These are phyloP conservation scores for Chromis chromis DNA, from an alignment of 2,797 vertebrate species.

Conservation along the genomic window DNA sequence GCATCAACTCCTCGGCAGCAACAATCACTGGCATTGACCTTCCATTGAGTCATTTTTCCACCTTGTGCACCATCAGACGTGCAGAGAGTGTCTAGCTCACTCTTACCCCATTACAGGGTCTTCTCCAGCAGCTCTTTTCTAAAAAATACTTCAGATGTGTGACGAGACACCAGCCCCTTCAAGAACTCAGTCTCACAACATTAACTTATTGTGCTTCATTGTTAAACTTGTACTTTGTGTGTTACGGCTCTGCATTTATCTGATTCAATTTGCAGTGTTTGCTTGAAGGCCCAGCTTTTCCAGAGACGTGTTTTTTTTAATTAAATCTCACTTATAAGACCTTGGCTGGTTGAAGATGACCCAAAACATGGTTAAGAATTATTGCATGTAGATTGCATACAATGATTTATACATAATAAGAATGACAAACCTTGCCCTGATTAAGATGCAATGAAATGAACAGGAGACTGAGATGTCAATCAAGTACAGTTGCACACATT, in stretches of 20 bases:
- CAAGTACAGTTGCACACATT: background rate
- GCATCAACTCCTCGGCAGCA: conserved; percentile 22
- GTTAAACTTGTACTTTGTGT: background rate
- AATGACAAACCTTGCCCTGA: background rate
- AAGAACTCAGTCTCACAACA: background rate
- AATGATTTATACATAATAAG: background rate
- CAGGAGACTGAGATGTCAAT: background rate
- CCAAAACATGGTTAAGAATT: too few species aligned
- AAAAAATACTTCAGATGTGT: conserved; percentile 19
- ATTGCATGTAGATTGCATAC: too few species aligned
- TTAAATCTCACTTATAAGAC: background rate
- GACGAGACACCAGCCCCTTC: conserved; percentile 6
- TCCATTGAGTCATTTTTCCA: conserved; percentile 31
- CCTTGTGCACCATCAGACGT: conserved; percentile 18
- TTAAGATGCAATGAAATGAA: background rate
- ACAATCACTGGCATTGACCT: conserved; percentile 26
- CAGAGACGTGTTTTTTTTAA: background rate
- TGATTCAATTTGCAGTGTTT: conserved; percentile 1
- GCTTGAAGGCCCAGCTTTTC: background rate
- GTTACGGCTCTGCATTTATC: conserved; percentile 8
- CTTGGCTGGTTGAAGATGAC: background rate
- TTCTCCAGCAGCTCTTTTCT: conserved; percentile 19
- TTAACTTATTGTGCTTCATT: background rate
- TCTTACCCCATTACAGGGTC: conserved; percentile 26
- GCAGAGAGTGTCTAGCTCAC: conserved; percentile 21